Evolutionary conservation across 2,113 vertebrate genomes (phyloP), one percentile per base, ranked within the genome.

Genomic region (Brienomyrus brachyistius): DNA sequence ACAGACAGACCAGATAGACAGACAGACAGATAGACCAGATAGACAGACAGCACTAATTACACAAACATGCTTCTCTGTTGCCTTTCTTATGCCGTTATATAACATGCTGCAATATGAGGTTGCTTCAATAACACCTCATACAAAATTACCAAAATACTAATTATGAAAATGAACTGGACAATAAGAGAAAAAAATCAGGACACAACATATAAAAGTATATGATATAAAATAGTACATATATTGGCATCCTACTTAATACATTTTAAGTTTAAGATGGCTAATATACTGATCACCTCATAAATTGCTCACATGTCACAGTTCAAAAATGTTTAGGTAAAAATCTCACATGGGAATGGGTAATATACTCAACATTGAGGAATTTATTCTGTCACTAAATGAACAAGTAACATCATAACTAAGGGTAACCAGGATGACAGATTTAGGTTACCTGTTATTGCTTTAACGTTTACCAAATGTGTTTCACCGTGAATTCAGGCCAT

Each of bases 371-470:
- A 70, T 0, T 31, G 10, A 70, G 27, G n/a, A 40, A 50, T 45
- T n/a, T 50, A n/a, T 85, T 50, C 45, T n/a, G 45, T 50, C 45
- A 85, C 19, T 50, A 48, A 48, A 45, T 21, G 82, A 85, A 47
- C 47, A 85, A 23, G 47, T 85, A 50, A 23, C 47, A 85, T 85
- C 23, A 85, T 47, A 85, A 85, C 43, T 21, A 85, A 85, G 19
- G 17, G 43, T 43, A 54, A 80, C 74, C 50, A 86, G 13, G 27
- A 35, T 40, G 50, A 87, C 50, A 31, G 15, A 80, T 80, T 70
- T 27, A 70, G 62, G 62, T 70, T 70, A 70, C 50, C 86, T 87
- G 86, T 35, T 87, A 54, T 27, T 89, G 91, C 83, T 45, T 88
- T 87, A 90, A 52, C 66, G 90, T 82, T 77, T 54, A 84, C 27